phyloP scores from a whole-genome alignment of 2,113 vertebrate genomes.

The Glaucomys volans region DNA sequence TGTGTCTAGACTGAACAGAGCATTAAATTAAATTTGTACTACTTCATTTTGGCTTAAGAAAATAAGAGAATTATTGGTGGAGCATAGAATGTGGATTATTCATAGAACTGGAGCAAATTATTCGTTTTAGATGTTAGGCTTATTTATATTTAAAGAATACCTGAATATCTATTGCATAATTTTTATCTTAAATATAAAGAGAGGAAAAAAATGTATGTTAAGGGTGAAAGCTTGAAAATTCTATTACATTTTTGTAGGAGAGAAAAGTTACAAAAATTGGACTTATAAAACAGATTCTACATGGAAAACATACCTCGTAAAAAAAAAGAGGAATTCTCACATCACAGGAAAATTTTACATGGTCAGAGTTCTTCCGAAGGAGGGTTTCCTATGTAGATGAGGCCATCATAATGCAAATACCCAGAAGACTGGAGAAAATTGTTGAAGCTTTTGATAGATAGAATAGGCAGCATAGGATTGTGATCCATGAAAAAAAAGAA shows the following conservation, averaged over 20 bases:
- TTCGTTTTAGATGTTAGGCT: slow-evolving; percentile 59
- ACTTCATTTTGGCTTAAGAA: slow-evolving; percentile 77
- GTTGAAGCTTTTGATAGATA: not conserved
- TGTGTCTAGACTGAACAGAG: slow-evolving; percentile 76
- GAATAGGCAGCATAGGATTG: no score
- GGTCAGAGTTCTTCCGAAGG: not conserved
- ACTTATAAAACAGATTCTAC: not conserved
- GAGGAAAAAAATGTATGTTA: slow-evolving; percentile 22
- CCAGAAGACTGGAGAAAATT: not conserved
- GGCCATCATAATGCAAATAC: not conserved
- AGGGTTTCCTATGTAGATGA: not conserved
- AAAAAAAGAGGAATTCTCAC: not conserved
- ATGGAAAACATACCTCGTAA: not conserved
- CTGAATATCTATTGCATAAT: not conserved
- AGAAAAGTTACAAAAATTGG: not conserved
- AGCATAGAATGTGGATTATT: slow-evolving; percentile 72
- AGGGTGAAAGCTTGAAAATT: not conserved
- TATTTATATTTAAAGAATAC: slow-evolving; percentile 55
- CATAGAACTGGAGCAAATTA: slow-evolving; percentile 60
- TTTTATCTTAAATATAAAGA: slow-evolving; percentile 25
- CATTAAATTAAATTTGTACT: slow-evolving; percentile 82
- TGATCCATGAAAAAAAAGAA: not conserved
- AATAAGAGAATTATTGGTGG: slow-evolving; percentile 68
- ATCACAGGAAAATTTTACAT: not conserved
- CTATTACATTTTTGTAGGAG: not conserved